Evolutionary conservation across 2,113 vertebrate genomes (phyloP), one percentile per base, ranked within the genome.

Genomic region (Nipponia nippon): DNA sequence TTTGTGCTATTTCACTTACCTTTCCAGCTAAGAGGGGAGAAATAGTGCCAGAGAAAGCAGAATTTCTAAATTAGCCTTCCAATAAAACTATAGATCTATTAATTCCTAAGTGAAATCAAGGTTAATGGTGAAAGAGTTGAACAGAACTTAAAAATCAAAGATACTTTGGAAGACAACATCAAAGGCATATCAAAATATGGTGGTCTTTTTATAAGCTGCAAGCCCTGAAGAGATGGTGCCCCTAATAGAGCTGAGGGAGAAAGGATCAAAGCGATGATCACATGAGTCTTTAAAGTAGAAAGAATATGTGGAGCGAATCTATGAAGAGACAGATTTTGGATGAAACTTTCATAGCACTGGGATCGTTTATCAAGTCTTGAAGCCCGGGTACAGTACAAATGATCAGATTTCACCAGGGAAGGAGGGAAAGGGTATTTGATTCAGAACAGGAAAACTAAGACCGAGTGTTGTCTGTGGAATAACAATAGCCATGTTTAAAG

Each of bases 121-220:
- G 72, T 95, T 96, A 95, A 75, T 96, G 75, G 93, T 70, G 90
- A 96, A 97, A 97, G 88, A 69, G 85, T 92, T 95, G 84, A 95
- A 89, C 70, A 93, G 56, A 95, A 97, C 96, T 97, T 98, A 93
- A 96, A 97, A 97, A 97, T 97, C 80, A 97, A 96, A 97, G 83
- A 55, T 97, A 90, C 77, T 81, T 97, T 97, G 92, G 86, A 97
- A 98, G 97, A 92, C 95, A 92, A 90, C 87, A 94, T 97, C 94
- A 96, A 96, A 97, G 89, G 93, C 97, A 95, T 96, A 96, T 88
- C 55, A 95, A 98, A 98, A 97, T 91, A 95, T 95, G 93, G 88
- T 95, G 90, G 72, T 92, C 92, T 95, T 97, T 96, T 97, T 95
- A 97, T 95, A 98, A 97, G 93, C 89, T 96, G 82, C 94, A 97